Conservation (phyloP, 2,113 vertebrate genomes). For the Scophthalmus maximus region DNA sequence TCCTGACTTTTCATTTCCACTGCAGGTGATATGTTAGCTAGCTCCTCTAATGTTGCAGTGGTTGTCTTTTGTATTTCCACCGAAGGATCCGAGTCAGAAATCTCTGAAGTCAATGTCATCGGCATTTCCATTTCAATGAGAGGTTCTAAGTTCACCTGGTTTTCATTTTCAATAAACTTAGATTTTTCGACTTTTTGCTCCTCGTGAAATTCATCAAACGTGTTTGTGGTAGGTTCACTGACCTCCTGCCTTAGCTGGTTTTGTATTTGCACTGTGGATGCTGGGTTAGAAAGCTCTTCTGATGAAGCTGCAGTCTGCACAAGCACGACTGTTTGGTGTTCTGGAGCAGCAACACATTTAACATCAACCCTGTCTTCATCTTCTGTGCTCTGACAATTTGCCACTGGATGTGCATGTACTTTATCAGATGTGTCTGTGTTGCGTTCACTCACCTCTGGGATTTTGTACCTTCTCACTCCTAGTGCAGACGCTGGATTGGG, state of each 20-base stretch:
- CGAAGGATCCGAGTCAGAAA: not conserved
- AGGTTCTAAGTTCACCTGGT: slow-evolving; percentile 12
- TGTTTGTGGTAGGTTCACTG: slow-evolving; percentile 13
- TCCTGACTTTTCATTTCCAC: slow-evolving; percentile 18
- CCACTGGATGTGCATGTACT: not conserved
- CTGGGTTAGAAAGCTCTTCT: slow-evolving; percentile 8
- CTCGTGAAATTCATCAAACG: not conserved
- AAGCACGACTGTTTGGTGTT: slow-evolving; percentile 28
- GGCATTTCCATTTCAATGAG: slow-evolving; percentile 17
- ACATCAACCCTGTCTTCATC: not conserved
- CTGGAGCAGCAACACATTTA: slow-evolving; percentile 9
- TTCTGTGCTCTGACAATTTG: slow-evolving; percentile 2
- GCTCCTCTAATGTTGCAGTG: not conserved
- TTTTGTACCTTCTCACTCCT: slow-evolving; percentile 11
- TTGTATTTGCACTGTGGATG: not conserved
- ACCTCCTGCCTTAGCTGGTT: not conserved
- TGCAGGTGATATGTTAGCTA: not conserved
- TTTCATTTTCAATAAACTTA: slow-evolving; percentile 4
- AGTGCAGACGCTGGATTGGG: not conserved
- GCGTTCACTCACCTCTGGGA: slow-evolving; percentile 1
- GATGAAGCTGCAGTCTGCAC: not conserved
- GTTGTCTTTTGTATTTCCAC: slow-evolving; percentile 6
- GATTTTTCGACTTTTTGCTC: not conserved
- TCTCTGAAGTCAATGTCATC: not conserved
- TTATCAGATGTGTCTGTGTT: not conserved